Evolutionary conservation across 2,888 invertebrate genomes (phyloP).

Genomic region (Acrobasis repandana): DNA sequence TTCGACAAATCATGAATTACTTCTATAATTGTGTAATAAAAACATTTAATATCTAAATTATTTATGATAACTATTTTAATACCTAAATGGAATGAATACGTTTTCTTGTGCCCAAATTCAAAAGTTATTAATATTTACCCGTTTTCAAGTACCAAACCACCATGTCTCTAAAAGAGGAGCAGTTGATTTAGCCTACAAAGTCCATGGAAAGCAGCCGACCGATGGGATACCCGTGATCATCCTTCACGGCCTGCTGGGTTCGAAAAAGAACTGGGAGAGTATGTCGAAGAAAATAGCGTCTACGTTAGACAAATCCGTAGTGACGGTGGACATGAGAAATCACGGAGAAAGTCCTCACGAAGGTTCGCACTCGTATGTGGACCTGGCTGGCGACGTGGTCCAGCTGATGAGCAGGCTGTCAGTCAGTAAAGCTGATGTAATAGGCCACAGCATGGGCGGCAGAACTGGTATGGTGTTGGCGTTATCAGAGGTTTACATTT

Average conservation of each 20-base stretch:
- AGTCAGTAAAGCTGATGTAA: constrained; percentile 82
- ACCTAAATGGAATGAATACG: constrained; percentile 43
- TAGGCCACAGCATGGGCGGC: constrained; percentile 98
- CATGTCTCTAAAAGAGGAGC: constrained; percentile 32
- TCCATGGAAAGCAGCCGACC: constrained; percentile 39
- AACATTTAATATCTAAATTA: not conserved
- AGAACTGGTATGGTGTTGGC: constrained; percentile 91
- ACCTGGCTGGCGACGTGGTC: constrained; percentile 88
- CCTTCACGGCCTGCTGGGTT: constrained; percentile 94
- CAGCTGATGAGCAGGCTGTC: constrained; percentile 81
- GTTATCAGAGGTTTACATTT: constrained; percentile 66
- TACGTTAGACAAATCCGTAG: constrained; percentile 84
- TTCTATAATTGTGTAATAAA: not conserved
- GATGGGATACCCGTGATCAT: constrained; percentile 84
- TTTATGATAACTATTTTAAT: too few relatives aligned
- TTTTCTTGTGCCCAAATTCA: constrained; percentile 22
- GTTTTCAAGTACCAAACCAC: constrained; percentile 3
- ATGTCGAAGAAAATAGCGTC: constrained; percentile 87
- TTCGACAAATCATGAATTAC: too few relatives aligned
- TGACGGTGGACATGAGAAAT: constrained; percentile 93
- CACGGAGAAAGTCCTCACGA: constrained; percentile 95
- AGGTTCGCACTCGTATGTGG: constrained; percentile 85
- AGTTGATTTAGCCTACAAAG: constrained; percentile 44
- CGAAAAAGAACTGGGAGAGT: constrained; percentile 93
- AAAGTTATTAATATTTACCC: constrained; percentile 1